Evolutionary conservation across 2,113 vertebrate genomes (phyloP).

Genomic region (Perca schrenkii): DNA sequence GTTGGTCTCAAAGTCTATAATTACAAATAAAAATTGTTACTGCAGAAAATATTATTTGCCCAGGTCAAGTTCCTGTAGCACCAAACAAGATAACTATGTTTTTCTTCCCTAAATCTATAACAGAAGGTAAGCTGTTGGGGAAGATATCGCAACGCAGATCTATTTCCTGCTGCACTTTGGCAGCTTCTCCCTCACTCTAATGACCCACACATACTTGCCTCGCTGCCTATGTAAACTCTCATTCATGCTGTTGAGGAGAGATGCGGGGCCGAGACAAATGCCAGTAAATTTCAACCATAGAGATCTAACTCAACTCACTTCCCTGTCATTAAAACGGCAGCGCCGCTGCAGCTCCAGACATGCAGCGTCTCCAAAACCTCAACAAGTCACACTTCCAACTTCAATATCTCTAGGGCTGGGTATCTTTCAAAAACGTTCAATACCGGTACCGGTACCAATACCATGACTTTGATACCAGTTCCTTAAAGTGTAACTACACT

Average conservation of each 20-base stretch:
- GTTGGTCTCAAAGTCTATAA: not conserved
- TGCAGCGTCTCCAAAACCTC: conserved; percentile 25
- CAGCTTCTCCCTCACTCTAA: conserved; percentile 46
- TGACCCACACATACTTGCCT: conserved; percentile 52
- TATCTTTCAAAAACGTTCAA: no score
- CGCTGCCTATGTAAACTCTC: conserved; percentile 73
- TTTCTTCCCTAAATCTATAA: conserved; percentile 5
- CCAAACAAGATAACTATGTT: not conserved
- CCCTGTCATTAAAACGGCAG: conserved; percentile 60
- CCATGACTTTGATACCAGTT: no score
- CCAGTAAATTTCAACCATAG: conserved; percentile 74
- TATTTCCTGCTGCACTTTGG: conserved; percentile 2
- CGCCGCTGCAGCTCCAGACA: conserved; percentile 47
- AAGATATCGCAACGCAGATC: conserved; percentile 4
- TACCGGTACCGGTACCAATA: no score
- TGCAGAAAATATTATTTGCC: not conserved
- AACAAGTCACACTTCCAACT: not conserved
- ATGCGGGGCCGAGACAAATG: conserved; percentile 47
- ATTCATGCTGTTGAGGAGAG: conserved; percentile 59
- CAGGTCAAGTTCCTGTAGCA: conserved; percentile 11
- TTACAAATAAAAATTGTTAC: not conserved
- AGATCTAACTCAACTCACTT: conserved; percentile 57
- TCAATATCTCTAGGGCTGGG: no score
- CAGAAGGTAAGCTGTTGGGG: not conserved
- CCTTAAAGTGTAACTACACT: no score